A percentile compares a stretch with the other conserved stretches of the same genome.
Evolutionary conservation across 2,113 vertebrate genomes (phyloP).

Genomic region (Mesoclemmys tuberculata): DNA sequence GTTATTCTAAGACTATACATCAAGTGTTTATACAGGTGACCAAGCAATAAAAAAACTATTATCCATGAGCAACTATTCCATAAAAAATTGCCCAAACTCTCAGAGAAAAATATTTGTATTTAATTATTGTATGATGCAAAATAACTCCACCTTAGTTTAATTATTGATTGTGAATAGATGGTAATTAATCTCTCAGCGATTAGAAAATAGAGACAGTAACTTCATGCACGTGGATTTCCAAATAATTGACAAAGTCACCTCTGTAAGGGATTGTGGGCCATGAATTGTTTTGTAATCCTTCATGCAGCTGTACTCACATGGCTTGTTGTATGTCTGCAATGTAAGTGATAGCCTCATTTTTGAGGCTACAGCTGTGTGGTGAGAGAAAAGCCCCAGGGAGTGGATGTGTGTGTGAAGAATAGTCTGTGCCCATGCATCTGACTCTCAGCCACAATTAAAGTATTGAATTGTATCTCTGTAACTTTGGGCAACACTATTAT

Average conservation of each 20-base stretch:
- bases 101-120: background rate
- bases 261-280: background rate
- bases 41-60: background rate
- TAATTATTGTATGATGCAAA: background rate
- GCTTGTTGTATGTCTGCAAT: background rate
- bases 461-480: background rate
- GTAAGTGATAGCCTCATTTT: background rate
- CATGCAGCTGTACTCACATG: background rate
- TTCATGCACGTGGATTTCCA: background rate
- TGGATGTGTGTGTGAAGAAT: background rate
- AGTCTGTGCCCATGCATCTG: background rate
- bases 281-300: background rate
- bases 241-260: background rate
- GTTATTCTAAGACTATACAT: background rate
- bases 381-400: background rate
- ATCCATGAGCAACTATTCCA: background rate
- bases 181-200: background rate
- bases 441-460: background rate
- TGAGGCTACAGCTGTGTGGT: background rate
- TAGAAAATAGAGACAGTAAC: background rate
- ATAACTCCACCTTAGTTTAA: background rate
- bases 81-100: background rate
- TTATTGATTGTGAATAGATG: background rate
- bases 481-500: background rate
- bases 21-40: background rate